Base-by-base conservation (phyloP, 1,140 invertebrate species). In the Geopemphigus sp. region DNA sequence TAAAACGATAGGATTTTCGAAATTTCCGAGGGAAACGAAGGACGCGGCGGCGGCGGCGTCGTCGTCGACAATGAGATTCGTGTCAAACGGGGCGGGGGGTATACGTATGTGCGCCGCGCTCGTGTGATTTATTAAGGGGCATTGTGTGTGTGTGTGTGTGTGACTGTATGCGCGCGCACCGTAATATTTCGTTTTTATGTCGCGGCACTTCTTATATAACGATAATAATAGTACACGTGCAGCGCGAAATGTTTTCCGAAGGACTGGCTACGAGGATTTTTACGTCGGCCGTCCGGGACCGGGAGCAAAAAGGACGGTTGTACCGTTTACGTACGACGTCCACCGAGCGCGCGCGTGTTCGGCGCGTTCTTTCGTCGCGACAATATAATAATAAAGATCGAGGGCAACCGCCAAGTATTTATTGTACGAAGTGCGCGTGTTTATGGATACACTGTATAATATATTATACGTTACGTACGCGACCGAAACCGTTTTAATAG, bases 51-150 rank as follows among this genome's bases (percentile, higher is more conserved):
- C 22, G 57, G 57, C 12, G 57, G 14, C 57, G 57, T 26, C 59
- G 59, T 26, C 29, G 63, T 45, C 63, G 39, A 66, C 39, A 66
- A 66, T 66, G 32, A 66, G 63, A 66, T 66, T 68, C 64, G 64
- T 68, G 64, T 68, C 39, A 24, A 68, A 47, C 64, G n/a, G 32
- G 32, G 39, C 64, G 39, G 64, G 64, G 64, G 64, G 32, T 68
- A 68, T 22, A 11, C 17, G 26, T 17, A 14, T 15, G 8, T n/a
- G n/a, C n/a, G n/a, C n/a, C n/a, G n/a, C 59, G 59, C 59, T 26
- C 26, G 15, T 29, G 24, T 26, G 61, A 64, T 64, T 64, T 64
- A 64, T 64, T 64, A 39, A 64, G 32, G 32, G 32, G 32, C 8
- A 39, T 39, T 56, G 54, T 56, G 54, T n/a, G 17, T 6, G 19